Evolutionary conservation across 2,888 invertebrate genomes (phyloP).

Genomic region (Pandemis corylana): DNA sequence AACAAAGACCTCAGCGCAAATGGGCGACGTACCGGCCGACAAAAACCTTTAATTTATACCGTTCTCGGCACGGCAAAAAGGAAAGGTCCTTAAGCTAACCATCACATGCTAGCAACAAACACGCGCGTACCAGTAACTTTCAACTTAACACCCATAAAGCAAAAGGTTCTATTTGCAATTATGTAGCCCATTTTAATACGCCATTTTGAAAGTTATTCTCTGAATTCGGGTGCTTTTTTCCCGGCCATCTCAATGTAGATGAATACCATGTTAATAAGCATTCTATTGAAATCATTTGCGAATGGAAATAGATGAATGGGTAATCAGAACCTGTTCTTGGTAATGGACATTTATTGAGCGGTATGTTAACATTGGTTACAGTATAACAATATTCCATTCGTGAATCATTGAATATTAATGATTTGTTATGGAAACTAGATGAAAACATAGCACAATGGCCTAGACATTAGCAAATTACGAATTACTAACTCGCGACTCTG

Average conservation of each 20-base stretch:
- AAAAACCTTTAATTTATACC: slow-evolving; percentile 49
- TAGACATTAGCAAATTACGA: slow-evolving; percentile 6
- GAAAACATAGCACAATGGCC: neutral
- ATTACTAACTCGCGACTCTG: neutral
- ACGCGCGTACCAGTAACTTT: neutral
- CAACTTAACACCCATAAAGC: neutral
- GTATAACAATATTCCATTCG: neutral
- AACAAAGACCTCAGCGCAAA: slow-evolving; percentile 34
- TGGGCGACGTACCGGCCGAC: slow-evolving; percentile 33
- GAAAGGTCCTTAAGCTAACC: slow-evolving; percentile 26
- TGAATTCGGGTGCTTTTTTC: slow-evolving; percentile 4
- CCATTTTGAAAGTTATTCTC: neutral
- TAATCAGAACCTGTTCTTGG: slow-evolving; percentile 12
- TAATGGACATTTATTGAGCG: slow-evolving; percentile 1
- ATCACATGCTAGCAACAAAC: neutral
- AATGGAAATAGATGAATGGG: slow-evolving; percentile 16
- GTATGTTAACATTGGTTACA: slow-evolving; percentile 1
- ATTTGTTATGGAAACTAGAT: neutral
- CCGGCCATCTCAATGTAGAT: slow-evolving; percentile 32
- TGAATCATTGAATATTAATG: neutral
- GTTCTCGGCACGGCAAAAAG: slow-evolving; percentile 46
- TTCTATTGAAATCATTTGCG: slow-evolving; percentile 9
- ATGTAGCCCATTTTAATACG: neutral
- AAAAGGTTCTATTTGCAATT: neutral
- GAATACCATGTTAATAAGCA: slow-evolving; percentile 73